phyloP scores from a whole-genome alignment of 1,140 invertebrate species.

The Cataglyphis hispanica region DNA sequence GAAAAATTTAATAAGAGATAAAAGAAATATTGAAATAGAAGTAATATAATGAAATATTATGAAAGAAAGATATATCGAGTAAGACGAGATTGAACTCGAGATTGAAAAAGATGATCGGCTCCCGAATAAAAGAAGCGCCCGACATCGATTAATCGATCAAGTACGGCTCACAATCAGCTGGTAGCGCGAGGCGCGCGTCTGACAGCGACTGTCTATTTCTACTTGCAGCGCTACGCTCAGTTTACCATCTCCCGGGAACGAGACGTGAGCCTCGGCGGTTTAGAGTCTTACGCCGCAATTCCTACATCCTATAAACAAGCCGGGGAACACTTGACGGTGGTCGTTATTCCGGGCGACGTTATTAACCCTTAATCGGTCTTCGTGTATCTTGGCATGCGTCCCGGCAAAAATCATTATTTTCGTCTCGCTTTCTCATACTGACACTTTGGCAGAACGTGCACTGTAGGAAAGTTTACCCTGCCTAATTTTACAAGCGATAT shows the following conservation, averaged over 20 bases:
- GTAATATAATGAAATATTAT: too few species aligned
- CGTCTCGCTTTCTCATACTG: conserved; percentile 3
- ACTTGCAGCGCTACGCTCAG: conserved; percentile 54
- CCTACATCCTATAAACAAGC: conserved; percentile 49
- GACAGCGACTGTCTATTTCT: conserved; percentile 58
- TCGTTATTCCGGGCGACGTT: conserved; percentile 42
- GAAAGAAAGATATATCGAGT: not conserved
- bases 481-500: conserved; percentile 1
- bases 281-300: conserved; percentile 38
- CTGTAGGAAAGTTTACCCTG: not conserved
- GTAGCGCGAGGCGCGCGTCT: conserved; percentile 36
- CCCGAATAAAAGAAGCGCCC: not conserved
- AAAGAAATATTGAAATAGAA: not conserved
- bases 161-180: not conserved
- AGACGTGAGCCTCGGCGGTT: conserved; percentile 34
- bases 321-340: conserved; percentile 23
- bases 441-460: conserved; percentile 25
- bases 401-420: conserved; percentile 38
- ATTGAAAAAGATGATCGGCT: not conserved
- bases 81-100: too few species aligned
- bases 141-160: conserved; percentile 52
- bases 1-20: too few species aligned
- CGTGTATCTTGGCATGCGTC: conserved; percentile 38
- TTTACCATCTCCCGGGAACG: conserved; percentile 56
- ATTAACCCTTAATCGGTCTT: conserved; percentile 59